These are phyloP conservation scores for Octopus bimaculoides DNA, from an alignment of 1,140 invertebrate genomes.

Conservation along the genomic window DNA sequence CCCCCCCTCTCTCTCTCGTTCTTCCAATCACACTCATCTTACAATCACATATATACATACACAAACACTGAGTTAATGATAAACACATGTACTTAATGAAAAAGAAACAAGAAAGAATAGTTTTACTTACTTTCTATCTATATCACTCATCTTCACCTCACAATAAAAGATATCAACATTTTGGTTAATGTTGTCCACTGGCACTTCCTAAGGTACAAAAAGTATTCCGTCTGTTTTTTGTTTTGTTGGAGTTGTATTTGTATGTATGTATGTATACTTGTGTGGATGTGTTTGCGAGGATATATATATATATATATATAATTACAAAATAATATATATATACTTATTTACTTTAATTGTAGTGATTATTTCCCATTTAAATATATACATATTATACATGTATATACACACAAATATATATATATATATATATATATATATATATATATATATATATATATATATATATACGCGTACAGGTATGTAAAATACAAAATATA, in stretches of 20 bases:
- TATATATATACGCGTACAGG: too few species aligned
- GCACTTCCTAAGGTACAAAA: background rate
- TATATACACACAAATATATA: too few species aligned
- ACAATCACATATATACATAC: too few species aligned
- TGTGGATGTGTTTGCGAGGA: background rate
- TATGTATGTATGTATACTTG: background rate
- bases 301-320: background rate
- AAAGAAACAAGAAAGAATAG: background rate
- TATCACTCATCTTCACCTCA: slow-evolving; percentile 10
- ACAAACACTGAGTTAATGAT: too few species aligned
- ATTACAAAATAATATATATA: background rate
- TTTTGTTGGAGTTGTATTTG: background rate
- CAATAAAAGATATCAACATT: slow-evolving; percentile 6
- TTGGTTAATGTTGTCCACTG: slow-evolving; percentile 2
- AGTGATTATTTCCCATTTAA: background rate
- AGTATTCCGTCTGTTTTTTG: background rate
- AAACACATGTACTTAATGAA: too few species aligned
- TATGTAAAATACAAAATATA: too few species aligned
- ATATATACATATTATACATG: too few species aligned
- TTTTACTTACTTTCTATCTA: slow-evolving; percentile 7
- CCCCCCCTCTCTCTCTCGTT: too few species aligned
- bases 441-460: too few species aligned
- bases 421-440: too few species aligned
- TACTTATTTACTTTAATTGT: background rate
- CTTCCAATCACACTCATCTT: too few species aligned